These are phyloP conservation scores for Noturus placidus DNA, from an alignment of 2,113 vertebrate species.

Conservation along the genomic window DNA sequence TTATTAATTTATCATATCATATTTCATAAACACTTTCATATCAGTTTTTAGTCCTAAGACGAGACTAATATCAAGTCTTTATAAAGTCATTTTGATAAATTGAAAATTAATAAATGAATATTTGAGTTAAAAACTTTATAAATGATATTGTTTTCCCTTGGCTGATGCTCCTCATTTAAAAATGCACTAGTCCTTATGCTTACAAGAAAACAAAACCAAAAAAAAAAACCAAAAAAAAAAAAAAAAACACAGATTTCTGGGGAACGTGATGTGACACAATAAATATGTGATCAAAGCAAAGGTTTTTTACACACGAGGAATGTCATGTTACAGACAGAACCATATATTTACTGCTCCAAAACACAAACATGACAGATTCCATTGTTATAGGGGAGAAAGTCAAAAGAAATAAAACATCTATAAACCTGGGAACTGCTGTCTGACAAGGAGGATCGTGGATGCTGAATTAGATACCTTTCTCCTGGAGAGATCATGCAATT, in stretches of 20 bases:
- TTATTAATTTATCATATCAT: no score
- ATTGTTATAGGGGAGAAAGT: neutral
- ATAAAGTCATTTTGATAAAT: neutral
- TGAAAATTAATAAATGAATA: neutral
- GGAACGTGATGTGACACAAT: slow-evolving; percentile 6
- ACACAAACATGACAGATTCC: neutral
- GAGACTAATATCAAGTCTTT: slow-evolving; percentile 6
- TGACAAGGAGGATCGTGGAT: neutral
- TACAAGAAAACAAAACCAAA: neutral
- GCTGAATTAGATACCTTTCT: neutral
- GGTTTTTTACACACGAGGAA: neutral
- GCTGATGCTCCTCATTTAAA: neutral
- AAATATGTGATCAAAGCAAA: slow-evolving; percentile 12
- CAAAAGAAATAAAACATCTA: neutral
- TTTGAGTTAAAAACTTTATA: neutral
- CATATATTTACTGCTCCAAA: slow-evolving; percentile 14
- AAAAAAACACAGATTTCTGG: no score
- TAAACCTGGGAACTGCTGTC: neutral
- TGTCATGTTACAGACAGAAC: neutral
- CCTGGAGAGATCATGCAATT: neutral
- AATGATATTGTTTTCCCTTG: neutral
- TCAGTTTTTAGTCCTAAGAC: neutral
- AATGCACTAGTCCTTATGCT: neutral
- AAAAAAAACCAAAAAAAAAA: no score
- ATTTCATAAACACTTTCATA: no score